Evolutionary conservation across 2,888 invertebrate species (phyloP).

Genomic region (Neuroscelio doddi): DNA sequence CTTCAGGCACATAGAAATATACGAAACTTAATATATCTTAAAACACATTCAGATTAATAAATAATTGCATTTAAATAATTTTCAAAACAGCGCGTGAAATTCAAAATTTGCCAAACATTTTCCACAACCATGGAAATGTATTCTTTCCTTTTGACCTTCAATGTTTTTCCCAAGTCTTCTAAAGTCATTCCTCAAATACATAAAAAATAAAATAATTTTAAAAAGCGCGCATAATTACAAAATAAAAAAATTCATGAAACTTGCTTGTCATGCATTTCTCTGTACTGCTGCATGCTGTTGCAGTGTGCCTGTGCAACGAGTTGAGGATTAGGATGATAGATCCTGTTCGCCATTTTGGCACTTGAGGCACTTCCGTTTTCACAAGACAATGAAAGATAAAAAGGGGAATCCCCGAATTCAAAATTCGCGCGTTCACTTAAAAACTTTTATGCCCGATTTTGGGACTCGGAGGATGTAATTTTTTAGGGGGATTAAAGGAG

Average conservation of each 20-base stretch:
- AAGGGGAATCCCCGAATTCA: background rate
- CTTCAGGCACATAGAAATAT: too few species aligned
- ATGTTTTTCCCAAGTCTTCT: too few species aligned
- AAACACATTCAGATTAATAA: too few species aligned
- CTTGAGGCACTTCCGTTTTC: constrained; percentile 26
- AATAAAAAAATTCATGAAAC: constrained; percentile 25
- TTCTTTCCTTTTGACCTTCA: too few species aligned
- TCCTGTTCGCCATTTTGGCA: constrained; percentile 67
- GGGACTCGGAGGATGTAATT: constrained; percentile 1
- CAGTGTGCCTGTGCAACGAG: constrained; percentile 78
- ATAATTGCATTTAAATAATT: too few species aligned
- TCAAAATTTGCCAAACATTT: too few species aligned
- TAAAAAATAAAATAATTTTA: too few species aligned
- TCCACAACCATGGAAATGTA: too few species aligned
- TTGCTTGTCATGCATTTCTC: constrained; percentile 83
- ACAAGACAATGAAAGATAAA: background rate
- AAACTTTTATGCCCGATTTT: background rate
- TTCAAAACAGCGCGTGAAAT: too few species aligned
- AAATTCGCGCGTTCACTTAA: background rate
- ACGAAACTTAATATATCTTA: too few species aligned
- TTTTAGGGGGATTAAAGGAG: constrained; percentile 8
- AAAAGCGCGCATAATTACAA: constrained; percentile 6
- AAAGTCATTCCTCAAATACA: too few species aligned
- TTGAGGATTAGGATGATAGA: constrained; percentile 76
- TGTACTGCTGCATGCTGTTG: constrained; percentile 83